Conservation (phyloP, 2,797 vertebrate genomes). For the Forpus xanthops region DNA sequence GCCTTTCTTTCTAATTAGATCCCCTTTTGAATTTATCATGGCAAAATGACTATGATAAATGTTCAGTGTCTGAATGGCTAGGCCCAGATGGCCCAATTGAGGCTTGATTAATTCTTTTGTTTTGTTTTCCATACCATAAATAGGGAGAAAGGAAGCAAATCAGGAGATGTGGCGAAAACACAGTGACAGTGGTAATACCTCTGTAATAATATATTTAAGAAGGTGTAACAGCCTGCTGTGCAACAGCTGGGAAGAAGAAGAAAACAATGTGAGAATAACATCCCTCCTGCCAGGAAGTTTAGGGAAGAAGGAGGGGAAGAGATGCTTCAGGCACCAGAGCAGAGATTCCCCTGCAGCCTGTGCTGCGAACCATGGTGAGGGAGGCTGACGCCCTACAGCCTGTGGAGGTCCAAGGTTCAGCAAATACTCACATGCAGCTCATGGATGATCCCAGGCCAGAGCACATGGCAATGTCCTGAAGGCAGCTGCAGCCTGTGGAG, state of each 20-base stretch:
- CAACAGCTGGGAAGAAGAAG: not conserved
- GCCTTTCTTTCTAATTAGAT: not conserved
- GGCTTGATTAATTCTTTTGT: not conserved
- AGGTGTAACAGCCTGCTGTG: rapidly evolving
- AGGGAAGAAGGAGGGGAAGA: not conserved
- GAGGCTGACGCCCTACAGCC: not conserved
- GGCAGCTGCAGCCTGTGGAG: not conserved
- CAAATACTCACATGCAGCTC: not conserved
- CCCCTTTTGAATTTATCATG: not conserved
- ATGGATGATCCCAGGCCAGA: rapidly evolving
- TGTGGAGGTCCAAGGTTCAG: not conserved
- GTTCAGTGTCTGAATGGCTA: not conserved
- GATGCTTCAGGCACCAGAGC: not conserved
- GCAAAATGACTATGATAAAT: not conserved
- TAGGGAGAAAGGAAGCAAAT: not conserved
- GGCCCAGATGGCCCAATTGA: not conserved
- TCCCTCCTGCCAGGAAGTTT: not conserved
- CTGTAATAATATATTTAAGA: not conserved
- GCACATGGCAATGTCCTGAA: not conserved
- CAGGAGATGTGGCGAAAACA: not conserved
- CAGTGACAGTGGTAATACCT: rapidly evolving
- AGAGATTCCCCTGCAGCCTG: not conserved
- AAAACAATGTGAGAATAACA: not conserved
- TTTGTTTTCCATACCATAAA: not conserved
- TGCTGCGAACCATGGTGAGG: no score